Evolutionary conservation across 2,797 vertebrate genomes (phyloP).

Genomic region (Alauda arvensis): DNA sequence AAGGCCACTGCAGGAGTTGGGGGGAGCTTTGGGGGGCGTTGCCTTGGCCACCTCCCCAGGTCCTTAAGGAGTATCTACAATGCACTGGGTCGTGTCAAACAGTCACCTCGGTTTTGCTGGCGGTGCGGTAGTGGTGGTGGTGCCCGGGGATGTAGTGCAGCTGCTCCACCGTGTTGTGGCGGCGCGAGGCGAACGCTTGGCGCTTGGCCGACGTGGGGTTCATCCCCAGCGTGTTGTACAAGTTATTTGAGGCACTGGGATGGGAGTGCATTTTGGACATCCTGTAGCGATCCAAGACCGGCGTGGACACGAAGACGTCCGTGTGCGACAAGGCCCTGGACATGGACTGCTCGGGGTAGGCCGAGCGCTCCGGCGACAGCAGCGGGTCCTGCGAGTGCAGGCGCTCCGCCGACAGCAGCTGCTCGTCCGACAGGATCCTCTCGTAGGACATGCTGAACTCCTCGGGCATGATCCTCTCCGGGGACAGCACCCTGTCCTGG

Average conservation of each 20-base stretch:
- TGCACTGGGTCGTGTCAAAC: constrained; percentile 79
- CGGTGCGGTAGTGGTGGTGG: constrained; percentile 95
- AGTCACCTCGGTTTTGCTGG: constrained; percentile 98
- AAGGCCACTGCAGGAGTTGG: constrained; percentile 68
- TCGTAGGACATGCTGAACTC: constrained; percentile 89
- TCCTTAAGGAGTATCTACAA: constrained; percentile 66
- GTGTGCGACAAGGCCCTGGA: constrained; percentile 94
- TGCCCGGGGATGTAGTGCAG: constrained; percentile 93
- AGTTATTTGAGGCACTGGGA: constrained; percentile 96
- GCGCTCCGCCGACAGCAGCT: constrained; percentile 92
- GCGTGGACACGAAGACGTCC: constrained; percentile 96
- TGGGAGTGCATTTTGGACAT: constrained; percentile 99
- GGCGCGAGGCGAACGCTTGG: constrained; percentile 94
- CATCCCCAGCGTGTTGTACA: constrained; percentile 89
- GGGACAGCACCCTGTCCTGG: constrained; percentile 93
- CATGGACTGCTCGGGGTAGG: constrained; percentile 89
- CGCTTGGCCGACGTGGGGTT: constrained; percentile 93
- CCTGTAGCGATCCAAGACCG: constrained; percentile 94
- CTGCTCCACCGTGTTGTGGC: constrained; percentile 96
- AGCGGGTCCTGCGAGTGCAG: constrained; percentile 95
- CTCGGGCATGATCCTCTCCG: constrained; percentile 76
- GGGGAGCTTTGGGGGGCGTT: no score
- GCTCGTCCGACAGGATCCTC: constrained; percentile 92
- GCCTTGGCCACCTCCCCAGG: constrained; percentile 59
- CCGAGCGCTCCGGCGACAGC: constrained; percentile 91